Base-by-base conservation (phyloP, 2,113 vertebrate species). In the Alligator mississippiensis region DNA sequence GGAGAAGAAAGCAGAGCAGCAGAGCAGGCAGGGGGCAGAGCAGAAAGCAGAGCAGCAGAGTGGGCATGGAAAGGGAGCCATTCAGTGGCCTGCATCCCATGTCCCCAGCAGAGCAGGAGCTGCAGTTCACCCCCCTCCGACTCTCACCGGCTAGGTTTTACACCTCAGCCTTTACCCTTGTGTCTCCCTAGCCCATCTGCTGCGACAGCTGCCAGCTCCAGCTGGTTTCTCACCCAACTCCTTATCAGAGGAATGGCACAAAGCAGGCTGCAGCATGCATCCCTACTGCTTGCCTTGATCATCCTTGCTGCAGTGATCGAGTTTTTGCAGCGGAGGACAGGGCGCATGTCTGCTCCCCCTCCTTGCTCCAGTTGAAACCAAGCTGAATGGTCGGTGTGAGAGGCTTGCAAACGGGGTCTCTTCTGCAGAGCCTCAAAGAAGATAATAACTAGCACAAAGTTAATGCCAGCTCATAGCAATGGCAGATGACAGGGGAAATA, bases 111-210 rank as follows among this genome's bases (percentile, higher is more conserved):
- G 47, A 9, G 47, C 47, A 47, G 47, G 47, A 47, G 12, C 22
- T 68, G 59, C 1, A 78, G 21, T 57, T 12, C 59, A 57, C 12
- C 91, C 68, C n/a, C n/a, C 72, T 66, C 18, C 34, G 66, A 54
- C 34, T 58, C 28, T 72, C 47, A 47, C 47, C 47, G 8, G 47
- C 47, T 47, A 47, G 47, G 47, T 47, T 47, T 47, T 47, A 47
- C 47, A 10, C 16, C 60, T 82, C 54, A 70, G 80, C 87, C 10
- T 3, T 9, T 21, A 58, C 11, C 80, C 19, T 14, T 16, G 3
- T 0, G 0, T 75, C 14, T 80, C 30, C 21, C 47, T 13, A 0
- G 80, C 16, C 38, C 77, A 75, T 27, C 27, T 11, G 1, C 74
- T 6, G 3, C 18, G 75, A 47, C 88, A 78, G 34, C 47, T 38